phyloP scores from a whole-genome alignment of 1,140 invertebrate genomes.

The Orchesella cincta region DNA sequence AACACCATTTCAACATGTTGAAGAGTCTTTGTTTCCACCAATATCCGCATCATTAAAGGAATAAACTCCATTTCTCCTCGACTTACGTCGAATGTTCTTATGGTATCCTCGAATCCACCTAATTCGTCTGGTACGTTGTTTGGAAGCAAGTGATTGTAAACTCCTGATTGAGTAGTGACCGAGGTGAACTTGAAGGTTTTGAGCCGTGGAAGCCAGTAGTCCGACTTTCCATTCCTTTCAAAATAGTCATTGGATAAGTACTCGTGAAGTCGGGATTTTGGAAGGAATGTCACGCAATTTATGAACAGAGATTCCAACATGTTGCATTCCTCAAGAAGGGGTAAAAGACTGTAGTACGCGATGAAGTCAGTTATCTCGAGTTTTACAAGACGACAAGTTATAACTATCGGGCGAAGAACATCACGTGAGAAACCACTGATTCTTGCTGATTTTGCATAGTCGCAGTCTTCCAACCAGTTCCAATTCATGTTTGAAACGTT shows the following conservation, averaged over 20 bases:
- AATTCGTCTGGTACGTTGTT: neutral
- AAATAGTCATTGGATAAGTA: neutral
- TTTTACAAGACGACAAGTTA: neutral
- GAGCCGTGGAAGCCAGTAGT: neutral
- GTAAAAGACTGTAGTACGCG: slow-evolving; percentile 9
- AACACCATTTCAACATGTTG: neutral
- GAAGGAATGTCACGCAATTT: slow-evolving; percentile 1
- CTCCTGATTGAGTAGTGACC: neutral
- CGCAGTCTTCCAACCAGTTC: neutral
- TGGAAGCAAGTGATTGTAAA: slow-evolving; percentile 9
- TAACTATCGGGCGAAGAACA: neutral
- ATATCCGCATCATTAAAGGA: neutral
- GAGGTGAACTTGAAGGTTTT: slow-evolving; percentile 1
- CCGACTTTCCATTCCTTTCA: neutral
- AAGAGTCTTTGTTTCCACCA: neutral
- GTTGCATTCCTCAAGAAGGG: neutral
- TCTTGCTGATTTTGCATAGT: neutral
- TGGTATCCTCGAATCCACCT: neutral
- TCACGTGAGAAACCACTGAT: neutral
- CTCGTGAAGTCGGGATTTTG: neutral
- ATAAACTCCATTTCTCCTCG: slow-evolving; percentile 22
- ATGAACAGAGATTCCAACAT: neutral
- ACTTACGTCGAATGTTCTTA: neutral
- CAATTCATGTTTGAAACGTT: neutral
- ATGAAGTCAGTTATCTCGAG: neutral